Conservation (phyloP, 2,888 invertebrate species). For the Andrena bucephala region DNA sequence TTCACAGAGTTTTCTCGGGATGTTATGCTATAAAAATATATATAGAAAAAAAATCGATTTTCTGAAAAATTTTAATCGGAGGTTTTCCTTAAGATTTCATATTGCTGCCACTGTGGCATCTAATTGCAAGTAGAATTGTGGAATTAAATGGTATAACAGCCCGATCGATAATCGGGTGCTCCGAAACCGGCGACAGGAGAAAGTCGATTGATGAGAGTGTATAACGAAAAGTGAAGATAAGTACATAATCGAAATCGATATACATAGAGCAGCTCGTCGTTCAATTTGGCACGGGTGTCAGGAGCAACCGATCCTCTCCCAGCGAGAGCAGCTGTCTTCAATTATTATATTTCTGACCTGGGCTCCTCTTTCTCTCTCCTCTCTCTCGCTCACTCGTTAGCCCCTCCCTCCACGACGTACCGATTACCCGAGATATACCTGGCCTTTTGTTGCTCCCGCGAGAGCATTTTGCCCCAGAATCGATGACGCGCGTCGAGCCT, state of each 20-base stretch:
- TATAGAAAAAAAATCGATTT: too few relatives aligned
- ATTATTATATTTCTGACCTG: conserved; percentile 79
- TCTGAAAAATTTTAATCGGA: too few relatives aligned
- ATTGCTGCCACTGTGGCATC: too few relatives aligned
- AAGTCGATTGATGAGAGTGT: conserved; percentile 21
- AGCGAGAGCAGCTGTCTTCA: conserved; percentile 80
- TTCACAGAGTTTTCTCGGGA: too few relatives aligned
- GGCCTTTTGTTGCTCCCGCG: conserved; percentile 73
- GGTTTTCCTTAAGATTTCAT: too few relatives aligned
- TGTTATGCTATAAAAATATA: too few relatives aligned
- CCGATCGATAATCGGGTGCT: neutral
- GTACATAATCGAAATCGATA: conserved; percentile 62
- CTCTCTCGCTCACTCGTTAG: conserved; percentile 22
- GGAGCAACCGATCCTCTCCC: conserved; percentile 68
- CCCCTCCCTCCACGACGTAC: conserved; percentile 39
- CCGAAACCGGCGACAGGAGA: neutral
- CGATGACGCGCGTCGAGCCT: conserved; percentile 81
- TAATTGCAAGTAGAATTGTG: neutral
- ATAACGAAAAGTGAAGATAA: conserved; percentile 42
- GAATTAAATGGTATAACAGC: neutral
- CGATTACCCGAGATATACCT: conserved; percentile 73
- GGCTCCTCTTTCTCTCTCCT: conserved; percentile 39
- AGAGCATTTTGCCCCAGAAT: conserved; percentile 77
- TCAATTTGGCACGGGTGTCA: conserved; percentile 73
- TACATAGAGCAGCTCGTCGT: conserved; percentile 45